These are phyloP conservation scores for Silvanus unidentatus DNA, from an alignment of 2,888 invertebrate species.

Conservation along the genomic window DNA sequence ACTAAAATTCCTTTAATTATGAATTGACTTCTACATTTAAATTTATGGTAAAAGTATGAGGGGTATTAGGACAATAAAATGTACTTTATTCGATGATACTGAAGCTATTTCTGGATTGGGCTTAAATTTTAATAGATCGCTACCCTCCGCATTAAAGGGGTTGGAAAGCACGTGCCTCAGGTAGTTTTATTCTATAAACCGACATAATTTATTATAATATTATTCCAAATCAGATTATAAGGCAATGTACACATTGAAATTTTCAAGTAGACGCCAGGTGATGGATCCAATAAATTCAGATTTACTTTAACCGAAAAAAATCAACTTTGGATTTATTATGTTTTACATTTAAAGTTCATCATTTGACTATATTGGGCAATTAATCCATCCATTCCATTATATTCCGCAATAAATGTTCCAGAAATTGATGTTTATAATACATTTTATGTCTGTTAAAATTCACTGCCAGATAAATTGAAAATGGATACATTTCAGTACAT, in stretches of 20 bases:
- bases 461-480: constrained; percentile 1
- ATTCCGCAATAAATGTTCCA: neutral
- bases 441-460: neutral
- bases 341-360: too few species aligned
- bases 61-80: too few species aligned
- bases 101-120: too few species aligned
- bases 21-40: too few species aligned
- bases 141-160: constrained; percentile 16
- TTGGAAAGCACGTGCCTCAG: constrained; percentile 21
- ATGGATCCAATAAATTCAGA: constrained; percentile 9
- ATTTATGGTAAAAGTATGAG: too few species aligned
- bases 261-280: constrained; percentile 19
- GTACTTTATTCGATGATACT: too few species aligned
- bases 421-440: neutral
- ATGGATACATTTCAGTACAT: neutral
- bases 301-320: too few species aligned
- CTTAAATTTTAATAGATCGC: too few species aligned
- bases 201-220: constrained; percentile 28
- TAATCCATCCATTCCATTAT: neutral
- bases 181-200: constrained; percentile 16
- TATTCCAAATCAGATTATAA: constrained; percentile 26
- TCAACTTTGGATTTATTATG: neutral
- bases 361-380: too few species aligned
- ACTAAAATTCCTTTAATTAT: too few species aligned
- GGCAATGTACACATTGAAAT: constrained; percentile 7